Evolutionary conservation across 2,888 invertebrate genomes (phyloP).

Genomic region (Mylabris sibirica): DNA sequence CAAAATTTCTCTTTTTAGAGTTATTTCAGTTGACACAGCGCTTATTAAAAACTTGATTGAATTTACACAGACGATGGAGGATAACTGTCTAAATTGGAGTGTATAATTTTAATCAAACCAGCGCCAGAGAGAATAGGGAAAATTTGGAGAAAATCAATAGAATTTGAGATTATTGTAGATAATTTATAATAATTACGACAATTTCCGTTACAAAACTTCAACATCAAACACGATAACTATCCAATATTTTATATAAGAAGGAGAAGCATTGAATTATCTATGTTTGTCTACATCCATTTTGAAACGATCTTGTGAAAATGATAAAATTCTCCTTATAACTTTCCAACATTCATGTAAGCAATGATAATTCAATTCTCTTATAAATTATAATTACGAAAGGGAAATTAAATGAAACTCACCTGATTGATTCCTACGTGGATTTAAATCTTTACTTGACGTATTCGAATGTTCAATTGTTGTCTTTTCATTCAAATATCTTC

Average conservation of each 20-base stretch:
- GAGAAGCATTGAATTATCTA: not conserved
- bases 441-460: conserved; percentile 43
- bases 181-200: too few relatives aligned
- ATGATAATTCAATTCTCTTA: not conserved
- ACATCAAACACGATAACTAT: not conserved
- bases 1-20: too few relatives aligned
- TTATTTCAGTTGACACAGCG: not conserved
- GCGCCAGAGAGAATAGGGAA: not conserved
- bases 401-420: conserved; percentile 42
- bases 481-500: conserved; percentile 5
- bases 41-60: not conserved
- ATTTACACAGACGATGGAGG: not conserved
- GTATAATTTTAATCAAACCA: too few relatives aligned
- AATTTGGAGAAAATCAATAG: not conserved
- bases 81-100: not conserved
- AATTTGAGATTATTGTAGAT: not conserved
- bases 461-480: not conserved
- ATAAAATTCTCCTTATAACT: not conserved
- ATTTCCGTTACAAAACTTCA: too few relatives aligned
- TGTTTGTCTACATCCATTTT: not conserved
- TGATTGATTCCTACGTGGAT: conserved; percentile 45
- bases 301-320: not conserved
- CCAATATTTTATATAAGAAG: not conserved
- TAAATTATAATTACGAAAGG: not conserved
- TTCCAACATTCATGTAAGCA: not conserved